These are phyloP conservation scores for Onthophagus taurus DNA, from an alignment of 1,140 invertebrate species.

Conservation along the genomic window DNA sequence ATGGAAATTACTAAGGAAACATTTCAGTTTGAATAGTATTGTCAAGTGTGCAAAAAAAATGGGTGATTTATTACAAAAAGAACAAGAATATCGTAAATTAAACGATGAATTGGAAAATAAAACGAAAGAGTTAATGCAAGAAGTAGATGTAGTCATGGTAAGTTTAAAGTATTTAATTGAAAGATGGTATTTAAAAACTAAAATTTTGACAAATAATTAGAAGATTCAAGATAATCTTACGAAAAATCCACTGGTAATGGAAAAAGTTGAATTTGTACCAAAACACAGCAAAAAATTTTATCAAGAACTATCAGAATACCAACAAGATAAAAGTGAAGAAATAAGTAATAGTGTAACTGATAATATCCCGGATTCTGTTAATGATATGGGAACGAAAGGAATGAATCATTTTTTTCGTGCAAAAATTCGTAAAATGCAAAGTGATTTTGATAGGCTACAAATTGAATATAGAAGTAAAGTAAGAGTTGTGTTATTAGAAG, in stretches of 20 bases:
- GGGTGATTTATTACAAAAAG: slow-evolving; percentile 39
- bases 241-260: background rate
- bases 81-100: slow-evolving; percentile 41
- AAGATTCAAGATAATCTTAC: slow-evolving; percentile 5
- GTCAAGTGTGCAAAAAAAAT: no score
- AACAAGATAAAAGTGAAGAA: background rate
- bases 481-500: background rate
- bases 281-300: background rate
- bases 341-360: background rate
- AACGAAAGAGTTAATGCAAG: slow-evolving; percentile 39
- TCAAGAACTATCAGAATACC: background rate
- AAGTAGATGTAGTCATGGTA: slow-evolving; percentile 40
- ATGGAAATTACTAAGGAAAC: no score
- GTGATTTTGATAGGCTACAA: slow-evolving; percentile 36
- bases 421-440: slow-evolving; percentile 39
- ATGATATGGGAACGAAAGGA: slow-evolving; percentile 27
- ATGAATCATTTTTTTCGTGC: slow-evolving; percentile 36
- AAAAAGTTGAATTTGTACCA: background rate
- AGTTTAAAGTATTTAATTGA: slow-evolving; percentile 9
- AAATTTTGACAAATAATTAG: background rate
- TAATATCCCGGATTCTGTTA: slow-evolving; percentile 17
- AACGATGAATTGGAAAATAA: slow-evolving; percentile 42
- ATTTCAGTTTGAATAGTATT: no score
- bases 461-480: slow-evolving; percentile 37
- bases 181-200: background rate